A percentile compares a stretch with the other conserved stretches of the same genome.
These are phyloP conservation scores for Macquaria australasica DNA, from an alignment of 2,113 vertebrate genomes.

Conservation along the genomic window DNA sequence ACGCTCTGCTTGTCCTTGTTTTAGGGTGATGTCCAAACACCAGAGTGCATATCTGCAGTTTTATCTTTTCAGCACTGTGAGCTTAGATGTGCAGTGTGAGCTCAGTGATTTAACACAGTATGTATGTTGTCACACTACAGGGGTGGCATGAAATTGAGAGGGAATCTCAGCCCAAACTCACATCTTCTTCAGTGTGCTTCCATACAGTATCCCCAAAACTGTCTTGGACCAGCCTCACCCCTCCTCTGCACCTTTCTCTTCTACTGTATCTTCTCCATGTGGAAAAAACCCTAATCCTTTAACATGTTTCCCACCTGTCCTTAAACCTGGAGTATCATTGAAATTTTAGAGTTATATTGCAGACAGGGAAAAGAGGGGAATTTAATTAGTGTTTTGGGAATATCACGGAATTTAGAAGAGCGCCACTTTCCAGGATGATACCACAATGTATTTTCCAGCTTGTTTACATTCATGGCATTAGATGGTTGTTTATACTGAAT, in stretches of 20 bases:
- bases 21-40: slow-evolving; percentile 11
- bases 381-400: slow-evolving; percentile 17
- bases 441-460: slow-evolving; percentile 18
- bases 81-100: neutral
- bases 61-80: slow-evolving; percentile 2
- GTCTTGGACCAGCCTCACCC: neutral
- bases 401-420: slow-evolving; percentile 6
- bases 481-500: slow-evolving; percentile 16
- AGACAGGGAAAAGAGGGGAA: slow-evolving; percentile 4
- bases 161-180: neutral
- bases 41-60: neutral
- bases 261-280: neutral
- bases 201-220: neutral
- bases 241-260: neutral
- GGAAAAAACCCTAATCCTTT: neutral
- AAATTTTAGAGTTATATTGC: slow-evolving; percentile 14
- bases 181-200: neutral
- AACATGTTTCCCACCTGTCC: slow-evolving; percentile 33
- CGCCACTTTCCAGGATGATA: slow-evolving; percentile 7
- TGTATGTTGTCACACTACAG: neutral
- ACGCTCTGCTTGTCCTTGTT: slow-evolving; percentile 2
- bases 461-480: slow-evolving; percentile 16
- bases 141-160: slow-evolving; percentile 4
- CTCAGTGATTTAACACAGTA: neutral
- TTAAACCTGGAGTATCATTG: slow-evolving; percentile 8